A percentile compares a stretch with the other conserved stretches of the same genome.
These are phyloP conservation scores for Synanthedon vespiformis DNA, from an alignment of 2,888 invertebrate genomes.

Conservation along the genomic window DNA sequence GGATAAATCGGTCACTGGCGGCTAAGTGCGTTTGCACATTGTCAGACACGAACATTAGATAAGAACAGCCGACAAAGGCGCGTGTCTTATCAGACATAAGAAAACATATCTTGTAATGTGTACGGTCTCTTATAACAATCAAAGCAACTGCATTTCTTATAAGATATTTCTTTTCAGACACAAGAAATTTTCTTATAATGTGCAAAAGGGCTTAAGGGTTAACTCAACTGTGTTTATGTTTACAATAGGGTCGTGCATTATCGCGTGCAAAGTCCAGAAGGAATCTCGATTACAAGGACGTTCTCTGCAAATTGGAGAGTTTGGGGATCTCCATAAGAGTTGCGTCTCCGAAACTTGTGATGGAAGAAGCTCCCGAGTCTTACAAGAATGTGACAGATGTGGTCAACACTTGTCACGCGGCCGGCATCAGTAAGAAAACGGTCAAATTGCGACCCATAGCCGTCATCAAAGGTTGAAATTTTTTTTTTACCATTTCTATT, in stretches of 20 bases:
- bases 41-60: too few species aligned
- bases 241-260: slow-evolving; percentile 92
- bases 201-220: not conserved
- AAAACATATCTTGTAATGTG: too few species aligned
- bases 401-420: slow-evolving; percentile 97
- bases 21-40: too few species aligned
- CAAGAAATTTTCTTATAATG: too few species aligned
- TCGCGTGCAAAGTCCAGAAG: slow-evolving; percentile 97
- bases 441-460: slow-evolving; percentile 97
- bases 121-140: too few species aligned
- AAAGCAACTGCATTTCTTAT: too few species aligned
- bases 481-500: too few species aligned
- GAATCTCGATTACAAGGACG: slow-evolving; percentile 93
- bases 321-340: slow-evolving; percentile 95
- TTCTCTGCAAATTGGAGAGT: slow-evolving; percentile 83
- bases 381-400: slow-evolving; percentile 99
- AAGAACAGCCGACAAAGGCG: too few species aligned
- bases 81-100: too few species aligned
- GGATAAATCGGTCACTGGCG: too few species aligned
- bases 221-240: slow-evolving; percentile 8
- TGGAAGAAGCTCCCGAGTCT: slow-evolving; percentile 99
- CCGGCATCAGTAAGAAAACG: slow-evolving; percentile 96
- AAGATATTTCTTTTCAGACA: too few species aligned
- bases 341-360: slow-evolving; percentile 98
- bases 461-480: slow-evolving; percentile 92